Conservation (phyloP, 2,113 vertebrate species). For the Sus scrofa region T2T-Sscrofa CM000812.6:147669501-147670000, state of each 20-base stretch:
- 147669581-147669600: not conserved
- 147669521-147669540: not conserved
- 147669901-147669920: not conserved
- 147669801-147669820: not conserved
- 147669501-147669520: not conserved
- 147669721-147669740: not conserved
- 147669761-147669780: not conserved
- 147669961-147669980: constrained; percentile 15
- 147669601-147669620: constrained; percentile 15
- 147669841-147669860: not conserved
- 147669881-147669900: not conserved
- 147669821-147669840: not conserved
- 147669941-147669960: not conserved
- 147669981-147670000: not conserved
- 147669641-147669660: not conserved
- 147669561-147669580: not conserved
- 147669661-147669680: not conserved
- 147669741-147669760: not conserved
- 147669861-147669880: not conserved
- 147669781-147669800: not conserved
- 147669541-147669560: not conserved
- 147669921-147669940: constrained; percentile 32
- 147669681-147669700: not conserved
- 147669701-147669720: not conserved
- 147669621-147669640: not conserved